Conservation (phyloP, 2,888 invertebrate species). For the Calliphora vomitoria region DNA sequence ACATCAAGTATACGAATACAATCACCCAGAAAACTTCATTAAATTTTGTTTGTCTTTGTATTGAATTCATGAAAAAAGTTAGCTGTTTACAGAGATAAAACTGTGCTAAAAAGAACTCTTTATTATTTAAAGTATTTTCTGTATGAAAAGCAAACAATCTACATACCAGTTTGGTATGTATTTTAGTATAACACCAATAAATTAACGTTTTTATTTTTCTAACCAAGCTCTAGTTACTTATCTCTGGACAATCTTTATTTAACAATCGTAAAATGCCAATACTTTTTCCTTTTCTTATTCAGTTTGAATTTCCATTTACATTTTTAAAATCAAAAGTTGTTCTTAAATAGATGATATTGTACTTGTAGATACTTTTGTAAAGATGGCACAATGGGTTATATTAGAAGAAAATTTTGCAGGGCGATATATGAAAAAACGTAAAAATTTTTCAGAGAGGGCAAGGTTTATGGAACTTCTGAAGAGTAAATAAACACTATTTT, state of each 20-base stretch:
- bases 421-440: no score
- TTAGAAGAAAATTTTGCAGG: no score
- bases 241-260: constrained; percentile 35
- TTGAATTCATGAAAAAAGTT: background rate
- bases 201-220: background rate
- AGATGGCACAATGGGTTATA: background rate
- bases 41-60: background rate
- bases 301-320: background rate
- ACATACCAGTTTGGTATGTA: background rate
- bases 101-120: constrained; percentile 8
- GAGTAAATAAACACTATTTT: no score
- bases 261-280: constrained; percentile 28
- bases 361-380: background rate
- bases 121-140: constrained; percentile 12
- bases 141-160: background rate
- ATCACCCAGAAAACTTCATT: constrained; percentile 3
- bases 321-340: constrained; percentile 31
- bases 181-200: background rate
- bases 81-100: constrained; percentile 14
- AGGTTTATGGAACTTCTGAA: no score
- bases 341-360: background rate
- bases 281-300: background rate
- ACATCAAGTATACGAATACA: background rate
- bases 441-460: no score
- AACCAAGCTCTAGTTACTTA: constrained; percentile 8